These are phyloP conservation scores for Euplagia quadripunctaria DNA, from an alignment of 2,888 invertebrate genomes.

Conservation along the genomic window DNA sequence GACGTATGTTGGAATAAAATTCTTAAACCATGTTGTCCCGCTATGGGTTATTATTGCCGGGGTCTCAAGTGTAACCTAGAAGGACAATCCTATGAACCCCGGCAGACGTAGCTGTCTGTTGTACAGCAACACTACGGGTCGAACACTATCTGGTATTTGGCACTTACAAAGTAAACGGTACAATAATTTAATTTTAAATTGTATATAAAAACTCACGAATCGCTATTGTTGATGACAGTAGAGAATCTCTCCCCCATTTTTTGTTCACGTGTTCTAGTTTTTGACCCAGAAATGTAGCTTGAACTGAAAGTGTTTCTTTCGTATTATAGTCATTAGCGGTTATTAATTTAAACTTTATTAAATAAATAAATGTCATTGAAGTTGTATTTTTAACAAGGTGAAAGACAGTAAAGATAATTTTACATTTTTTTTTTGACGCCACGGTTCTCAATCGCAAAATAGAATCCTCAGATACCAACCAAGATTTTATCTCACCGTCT, in stretches of 20 bases:
- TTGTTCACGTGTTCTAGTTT: conserved; percentile 12
- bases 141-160: no score
- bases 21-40: no score
- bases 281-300: conserved; percentile 1
- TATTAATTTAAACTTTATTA: not conserved
- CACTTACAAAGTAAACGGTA: not conserved
- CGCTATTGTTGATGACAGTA: not conserved
- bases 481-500: not conserved
- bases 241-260: conserved; percentile 8
- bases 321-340: conserved; percentile 1
- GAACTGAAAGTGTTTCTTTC: not conserved
- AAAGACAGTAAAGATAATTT: not conserved
- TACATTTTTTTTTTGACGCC: not conserved
- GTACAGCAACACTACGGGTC: no score
- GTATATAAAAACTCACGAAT: not conserved
- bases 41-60: no score
- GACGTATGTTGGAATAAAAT: no score
- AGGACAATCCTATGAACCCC: no score
- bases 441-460: no score
- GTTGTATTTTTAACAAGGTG: not conserved
- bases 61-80: no score
- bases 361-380: not conserved
- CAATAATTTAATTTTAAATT: conserved; percentile 5
- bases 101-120: no score
- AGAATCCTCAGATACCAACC: no score